Evolutionary conservation across 2,797 vertebrate species (phyloP).

Genomic region (Bradypodion pumilum): DNA sequence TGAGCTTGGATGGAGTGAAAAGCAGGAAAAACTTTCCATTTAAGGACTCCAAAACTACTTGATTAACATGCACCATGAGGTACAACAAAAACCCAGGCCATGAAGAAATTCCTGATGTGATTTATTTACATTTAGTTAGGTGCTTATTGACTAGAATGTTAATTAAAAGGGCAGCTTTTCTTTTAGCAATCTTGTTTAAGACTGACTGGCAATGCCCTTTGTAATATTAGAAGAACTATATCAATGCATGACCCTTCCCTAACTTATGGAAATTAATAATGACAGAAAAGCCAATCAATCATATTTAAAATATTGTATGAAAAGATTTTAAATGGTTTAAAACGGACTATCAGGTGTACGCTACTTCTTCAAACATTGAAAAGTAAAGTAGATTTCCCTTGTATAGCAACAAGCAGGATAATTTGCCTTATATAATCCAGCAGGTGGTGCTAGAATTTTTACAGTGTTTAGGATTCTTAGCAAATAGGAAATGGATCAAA

Average conservation of each 20-base stretch:
- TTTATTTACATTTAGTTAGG: background rate
- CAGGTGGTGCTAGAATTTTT: conserved; percentile 54
- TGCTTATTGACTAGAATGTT: background rate
- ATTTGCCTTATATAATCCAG: conserved; percentile 11
- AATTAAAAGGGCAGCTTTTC: background rate
- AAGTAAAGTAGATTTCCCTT: background rate
- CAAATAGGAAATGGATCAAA: background rate
- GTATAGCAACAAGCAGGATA: background rate
- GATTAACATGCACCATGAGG: background rate
- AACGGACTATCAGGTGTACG: background rate
- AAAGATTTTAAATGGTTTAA: background rate
- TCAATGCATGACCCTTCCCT: background rate
- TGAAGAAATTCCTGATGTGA: background rate
- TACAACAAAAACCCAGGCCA: background rate
- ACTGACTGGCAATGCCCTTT: background rate
- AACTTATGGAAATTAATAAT: background rate
- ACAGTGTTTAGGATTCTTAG: background rate
- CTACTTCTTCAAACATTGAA: background rate
- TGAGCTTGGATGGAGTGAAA: background rate
- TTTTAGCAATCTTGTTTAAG: background rate
- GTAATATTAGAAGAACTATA: background rate
- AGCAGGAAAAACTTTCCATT: background rate
- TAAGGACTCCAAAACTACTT: background rate
- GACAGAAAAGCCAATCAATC: background rate
- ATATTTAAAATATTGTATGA: background rate